Evolutionary conservation across 2,797 vertebrate genomes (phyloP).

Genomic region (Merluccius polli): DNA sequence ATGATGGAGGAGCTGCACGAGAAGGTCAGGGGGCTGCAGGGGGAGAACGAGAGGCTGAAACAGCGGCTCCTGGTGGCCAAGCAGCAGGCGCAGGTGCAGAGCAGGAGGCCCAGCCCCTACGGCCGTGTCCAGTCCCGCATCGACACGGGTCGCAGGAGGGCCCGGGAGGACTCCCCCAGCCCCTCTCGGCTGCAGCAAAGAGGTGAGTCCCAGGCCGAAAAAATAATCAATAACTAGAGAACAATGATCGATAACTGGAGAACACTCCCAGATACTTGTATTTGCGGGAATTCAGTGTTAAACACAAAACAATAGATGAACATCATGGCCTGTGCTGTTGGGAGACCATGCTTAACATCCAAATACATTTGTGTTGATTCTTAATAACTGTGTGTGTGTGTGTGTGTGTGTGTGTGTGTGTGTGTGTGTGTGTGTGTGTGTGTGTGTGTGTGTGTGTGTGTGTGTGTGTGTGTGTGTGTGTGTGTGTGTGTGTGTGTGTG

Average conservation of each 20-base stretch:
- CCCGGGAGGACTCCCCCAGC: conserved; percentile 39
- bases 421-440: conserved; percentile 4
- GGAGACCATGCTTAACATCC: not conserved
- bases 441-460: not conserved
- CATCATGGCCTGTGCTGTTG: not conserved
- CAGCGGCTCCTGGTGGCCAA: conserved; percentile 80
- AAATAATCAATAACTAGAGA: too few species aligned
- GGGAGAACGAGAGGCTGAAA: conserved; percentile 80
- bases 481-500: not conserved
- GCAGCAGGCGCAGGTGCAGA: conserved; percentile 73
- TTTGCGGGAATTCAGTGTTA: not conserved
- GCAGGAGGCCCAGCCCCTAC: conserved; percentile 62
- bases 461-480: not conserved
- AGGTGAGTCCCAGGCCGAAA: conserved; percentile 45
- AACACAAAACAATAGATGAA: not conserved
- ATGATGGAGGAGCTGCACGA: conserved; percentile 84
- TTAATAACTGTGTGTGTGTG: too few species aligned
- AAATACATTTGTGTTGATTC: not conserved
- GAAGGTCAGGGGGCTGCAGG: conserved; percentile 76
- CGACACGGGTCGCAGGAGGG: conserved; percentile 56
- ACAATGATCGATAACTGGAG: too few species aligned
- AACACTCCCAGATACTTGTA: too few species aligned
- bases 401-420: too few species aligned
- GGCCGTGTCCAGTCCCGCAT: conserved; percentile 64
- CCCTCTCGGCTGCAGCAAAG: conserved; percentile 29